Conservation (phyloP, 2,797 vertebrate genomes). For the Furcifer pardalis region DNA sequence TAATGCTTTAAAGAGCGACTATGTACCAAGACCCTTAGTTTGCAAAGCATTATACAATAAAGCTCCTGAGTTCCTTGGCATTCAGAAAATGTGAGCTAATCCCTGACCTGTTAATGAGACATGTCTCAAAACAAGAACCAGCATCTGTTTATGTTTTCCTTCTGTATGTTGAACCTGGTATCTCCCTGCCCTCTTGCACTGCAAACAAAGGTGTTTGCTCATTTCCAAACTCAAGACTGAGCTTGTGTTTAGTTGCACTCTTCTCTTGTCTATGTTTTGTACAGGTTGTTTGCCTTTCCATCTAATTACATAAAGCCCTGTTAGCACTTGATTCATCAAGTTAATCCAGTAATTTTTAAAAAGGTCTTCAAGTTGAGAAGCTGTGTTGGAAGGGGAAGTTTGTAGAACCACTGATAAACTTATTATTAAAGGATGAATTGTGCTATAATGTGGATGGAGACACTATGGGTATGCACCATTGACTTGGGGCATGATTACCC, state of each 20-base stretch:
- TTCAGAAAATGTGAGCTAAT: conserved; percentile 8
- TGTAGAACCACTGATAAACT: too few relatives aligned
- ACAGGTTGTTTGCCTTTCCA: background rate
- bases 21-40: background rate
- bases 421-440: too few relatives aligned
- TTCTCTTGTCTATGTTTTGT: background rate
- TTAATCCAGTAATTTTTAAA: too few relatives aligned
- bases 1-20: background rate
- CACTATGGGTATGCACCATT: too few relatives aligned
- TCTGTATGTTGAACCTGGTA: background rate
- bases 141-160: background rate
- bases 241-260: background rate
- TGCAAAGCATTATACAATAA: conserved; percentile 3
- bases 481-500: too few relatives aligned
- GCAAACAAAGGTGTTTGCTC: background rate
- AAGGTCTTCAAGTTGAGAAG: too few relatives aligned
- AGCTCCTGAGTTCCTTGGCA: background rate
- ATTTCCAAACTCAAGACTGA: background rate
- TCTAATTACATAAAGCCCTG: too few relatives aligned
- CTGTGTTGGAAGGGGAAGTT: too few relatives aligned
- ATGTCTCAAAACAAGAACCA: background rate
- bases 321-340: too few relatives aligned
- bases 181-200: background rate
- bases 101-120: background rate
- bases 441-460: too few relatives aligned